Evolutionary conservation across 2,797 vertebrate species (phyloP).

Genomic region (Enteromius afrohamiltoni): DNA sequence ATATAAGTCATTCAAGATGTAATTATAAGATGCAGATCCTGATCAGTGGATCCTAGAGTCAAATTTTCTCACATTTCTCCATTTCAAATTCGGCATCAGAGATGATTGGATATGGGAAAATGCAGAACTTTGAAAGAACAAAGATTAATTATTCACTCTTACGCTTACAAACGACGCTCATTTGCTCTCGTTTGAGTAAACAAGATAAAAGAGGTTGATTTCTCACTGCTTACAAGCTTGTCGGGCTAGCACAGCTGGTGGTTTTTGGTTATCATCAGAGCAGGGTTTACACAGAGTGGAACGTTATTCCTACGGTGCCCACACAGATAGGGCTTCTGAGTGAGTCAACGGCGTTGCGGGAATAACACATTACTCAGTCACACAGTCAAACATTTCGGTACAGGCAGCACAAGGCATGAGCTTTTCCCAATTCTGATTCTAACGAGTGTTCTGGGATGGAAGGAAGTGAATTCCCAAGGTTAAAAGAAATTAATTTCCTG

Average conservation of each 20-base stretch:
- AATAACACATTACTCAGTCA: conserved; percentile 71
- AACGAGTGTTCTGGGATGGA: conserved; percentile 17
- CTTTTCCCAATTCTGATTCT: conserved; percentile 24
- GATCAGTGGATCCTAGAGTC: conserved; percentile 28
- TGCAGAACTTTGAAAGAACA: conserved; percentile 16
- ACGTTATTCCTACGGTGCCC: conserved; percentile 75
- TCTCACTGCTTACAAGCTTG: conserved; percentile 33
- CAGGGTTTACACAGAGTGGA: conserved; percentile 67
- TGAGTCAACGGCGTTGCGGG: conserved; percentile 71
- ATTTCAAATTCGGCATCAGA: conserved; percentile 27
- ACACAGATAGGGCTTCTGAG: conserved; percentile 74
- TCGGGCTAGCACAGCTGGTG: conserved; percentile 43
- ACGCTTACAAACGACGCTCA: conserved; percentile 29
- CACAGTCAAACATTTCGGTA: conserved; percentile 54
- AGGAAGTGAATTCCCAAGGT: conserved; percentile 30
- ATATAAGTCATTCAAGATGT: conserved; percentile 25
- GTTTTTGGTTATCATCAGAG: conserved; percentile 52
- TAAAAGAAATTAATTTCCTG: conserved; percentile 22
- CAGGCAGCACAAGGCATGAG: neutral
- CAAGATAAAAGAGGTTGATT: conserved; percentile 46
- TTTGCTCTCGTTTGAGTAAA: conserved; percentile 47
- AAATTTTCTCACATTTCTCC: conserved; percentile 23
- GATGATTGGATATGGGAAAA: conserved; percentile 26
- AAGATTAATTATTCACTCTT: conserved; percentile 42
- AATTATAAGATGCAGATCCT: conserved; percentile 20